These are phyloP conservation scores for Noctua fimbriata DNA, from an alignment of 2,888 invertebrate genomes.

Conservation along the genomic window DNA sequence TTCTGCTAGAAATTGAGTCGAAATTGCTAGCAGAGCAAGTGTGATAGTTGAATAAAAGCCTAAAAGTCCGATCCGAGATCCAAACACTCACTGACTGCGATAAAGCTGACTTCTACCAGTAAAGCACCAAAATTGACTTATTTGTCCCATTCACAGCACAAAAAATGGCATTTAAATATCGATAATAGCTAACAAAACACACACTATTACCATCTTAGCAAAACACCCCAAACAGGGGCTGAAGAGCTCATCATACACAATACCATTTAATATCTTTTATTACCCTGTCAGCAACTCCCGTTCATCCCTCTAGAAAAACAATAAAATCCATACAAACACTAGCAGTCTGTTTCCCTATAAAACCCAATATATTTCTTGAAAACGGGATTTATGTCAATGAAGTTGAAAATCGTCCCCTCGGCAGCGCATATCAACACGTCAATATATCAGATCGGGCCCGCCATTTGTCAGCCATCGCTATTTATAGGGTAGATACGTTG, in stretches of 20 bases:
- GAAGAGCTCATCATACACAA: conserved; percentile 50
- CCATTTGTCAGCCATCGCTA: conserved; percentile 79
- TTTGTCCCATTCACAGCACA: background rate
- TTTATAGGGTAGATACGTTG: conserved; percentile 75
- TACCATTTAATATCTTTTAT: conserved; percentile 58
- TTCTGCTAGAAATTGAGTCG: too few species aligned
- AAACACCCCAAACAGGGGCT: conserved; percentile 16
- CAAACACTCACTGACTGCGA: background rate
- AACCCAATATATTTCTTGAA: conserved; percentile 73
- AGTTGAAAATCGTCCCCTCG: conserved; percentile 75
- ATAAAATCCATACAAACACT: conserved; percentile 66
- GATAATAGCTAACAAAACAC: background rate
- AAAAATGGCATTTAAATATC: conserved; percentile 3
- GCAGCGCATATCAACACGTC: conserved; percentile 80
- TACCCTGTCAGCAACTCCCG: conserved; percentile 42
- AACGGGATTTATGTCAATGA: conserved; percentile 76
- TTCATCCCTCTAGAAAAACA: conserved; percentile 65
- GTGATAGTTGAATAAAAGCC: background rate
- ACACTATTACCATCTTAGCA: conserved; percentile 8
- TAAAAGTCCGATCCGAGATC: background rate
- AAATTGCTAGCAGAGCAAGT: too few species aligned
- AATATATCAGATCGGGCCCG: conserved; percentile 79
- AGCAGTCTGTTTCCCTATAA: conserved; percentile 68
- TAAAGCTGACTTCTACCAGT: background rate
- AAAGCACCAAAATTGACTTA: background rate